Evolutionary conservation across 2,113 vertebrate species (phyloP).

Genomic region (Holacanthus passer): DNA sequence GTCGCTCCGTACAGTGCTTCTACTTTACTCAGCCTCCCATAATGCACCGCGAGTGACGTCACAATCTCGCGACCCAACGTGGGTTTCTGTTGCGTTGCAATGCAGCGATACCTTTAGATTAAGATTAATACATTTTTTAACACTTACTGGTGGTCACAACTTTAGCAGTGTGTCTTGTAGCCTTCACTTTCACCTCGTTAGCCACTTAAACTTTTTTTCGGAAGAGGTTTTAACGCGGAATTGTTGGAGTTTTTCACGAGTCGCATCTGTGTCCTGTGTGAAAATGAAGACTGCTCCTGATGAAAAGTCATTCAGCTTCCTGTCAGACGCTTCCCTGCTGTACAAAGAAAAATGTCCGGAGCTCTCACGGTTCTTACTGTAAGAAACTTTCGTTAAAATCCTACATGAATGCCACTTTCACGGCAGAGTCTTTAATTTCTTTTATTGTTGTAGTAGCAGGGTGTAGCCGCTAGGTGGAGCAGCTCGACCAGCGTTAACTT

Average conservation of each 20-base stretch:
- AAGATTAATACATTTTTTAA: neutral
- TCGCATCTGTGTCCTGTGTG: neutral
- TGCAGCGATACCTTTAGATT: too few relatives aligned
- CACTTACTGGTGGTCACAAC: rapidly evolving
- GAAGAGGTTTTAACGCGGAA: neutral
- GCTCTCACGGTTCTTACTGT: slow-evolving; percentile 80
- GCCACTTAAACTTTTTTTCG: neutral
- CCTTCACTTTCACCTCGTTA: rapidly evolving
- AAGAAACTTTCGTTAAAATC: slow-evolving; percentile 54
- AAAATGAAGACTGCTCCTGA: slow-evolving; percentile 24
- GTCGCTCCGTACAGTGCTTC: neutral
- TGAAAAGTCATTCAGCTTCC: slow-evolving; percentile 42
- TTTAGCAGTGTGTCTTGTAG: neutral
- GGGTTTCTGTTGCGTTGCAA: neutral
- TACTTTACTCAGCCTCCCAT: slow-evolving; percentile 69
- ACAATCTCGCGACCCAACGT: slow-evolving; percentile 54
- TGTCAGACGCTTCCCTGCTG: slow-evolving; percentile 72
- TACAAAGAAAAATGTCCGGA: slow-evolving; percentile 81
- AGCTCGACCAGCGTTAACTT: slow-evolving; percentile 35
- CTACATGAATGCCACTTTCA: neutral
- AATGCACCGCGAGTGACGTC: slow-evolving; percentile 54
- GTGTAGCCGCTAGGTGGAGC: slow-evolving; percentile 63
- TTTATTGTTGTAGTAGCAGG: slow-evolving; percentile 58
- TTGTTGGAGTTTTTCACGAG: slow-evolving; percentile 9
- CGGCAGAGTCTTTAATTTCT: rapidly evolving